phyloP scores from a whole-genome alignment of 2,113 vertebrate species.

The Machaerirhynchus nigripectus region DNA sequence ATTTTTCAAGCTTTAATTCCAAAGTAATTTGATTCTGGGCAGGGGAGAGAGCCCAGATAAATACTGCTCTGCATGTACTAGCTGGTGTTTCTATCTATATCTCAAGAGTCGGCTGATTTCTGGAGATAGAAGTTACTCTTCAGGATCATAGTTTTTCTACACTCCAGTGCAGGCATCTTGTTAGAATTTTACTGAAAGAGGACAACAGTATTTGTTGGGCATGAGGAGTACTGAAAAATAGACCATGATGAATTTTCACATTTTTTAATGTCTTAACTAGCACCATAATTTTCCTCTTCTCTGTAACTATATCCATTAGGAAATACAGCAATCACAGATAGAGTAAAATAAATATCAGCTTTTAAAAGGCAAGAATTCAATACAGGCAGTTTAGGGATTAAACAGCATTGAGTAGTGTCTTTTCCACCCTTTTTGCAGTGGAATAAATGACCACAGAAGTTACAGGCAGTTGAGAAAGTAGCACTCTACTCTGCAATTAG shows the following conservation, averaged over 20 bases:
- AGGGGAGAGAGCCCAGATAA: not conserved
- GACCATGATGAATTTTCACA: not conserved
- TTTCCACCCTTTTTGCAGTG: not conserved
- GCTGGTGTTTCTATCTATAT: not conserved
- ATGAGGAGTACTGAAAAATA: not conserved
- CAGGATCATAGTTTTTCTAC: not conserved
- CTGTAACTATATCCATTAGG: not conserved
- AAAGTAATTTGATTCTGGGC: not conserved
- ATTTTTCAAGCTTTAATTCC: not conserved
- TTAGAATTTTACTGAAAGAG: not conserved
- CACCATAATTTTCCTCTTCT: not conserved
- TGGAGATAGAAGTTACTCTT: not conserved
- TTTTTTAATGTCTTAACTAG: not conserved
- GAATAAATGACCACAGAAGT: constrained; percentile 4
- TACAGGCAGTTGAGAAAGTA: constrained; percentile 3
- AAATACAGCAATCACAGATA: not conserved
- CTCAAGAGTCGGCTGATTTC: not conserved
- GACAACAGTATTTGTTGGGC: not conserved
- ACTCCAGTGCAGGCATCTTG: not conserved
- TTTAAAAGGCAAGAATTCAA: not conserved
- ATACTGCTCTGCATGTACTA: not conserved
- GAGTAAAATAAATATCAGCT: not conserved
- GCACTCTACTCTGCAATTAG: constrained; percentile 1
- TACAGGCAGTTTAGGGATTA: not conserved
- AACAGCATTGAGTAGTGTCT: not conserved